Conservation (phyloP, 2,888 invertebrate species). For the Petrophora chlorosata region DNA sequence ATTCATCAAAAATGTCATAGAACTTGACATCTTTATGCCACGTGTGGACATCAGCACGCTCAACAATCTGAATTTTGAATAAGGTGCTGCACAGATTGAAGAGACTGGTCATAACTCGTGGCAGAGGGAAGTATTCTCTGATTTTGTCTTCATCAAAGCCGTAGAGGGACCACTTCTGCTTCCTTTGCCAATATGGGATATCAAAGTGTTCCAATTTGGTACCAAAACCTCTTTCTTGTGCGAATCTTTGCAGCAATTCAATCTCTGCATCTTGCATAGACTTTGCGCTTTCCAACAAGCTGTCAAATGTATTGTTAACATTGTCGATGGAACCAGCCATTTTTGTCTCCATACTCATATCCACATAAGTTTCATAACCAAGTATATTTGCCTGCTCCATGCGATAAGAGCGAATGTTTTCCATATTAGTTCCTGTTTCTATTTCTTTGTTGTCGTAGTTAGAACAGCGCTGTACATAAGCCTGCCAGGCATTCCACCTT, state of each 20-base stretch:
- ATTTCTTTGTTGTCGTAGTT: slow-evolving; percentile 84
- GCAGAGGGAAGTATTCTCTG: slow-evolving; percentile 92
- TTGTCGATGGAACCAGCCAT: slow-evolving; percentile 92
- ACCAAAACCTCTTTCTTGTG: slow-evolving; percentile 87
- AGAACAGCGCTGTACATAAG: slow-evolving; percentile 88
- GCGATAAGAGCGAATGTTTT: slow-evolving; percentile 89
- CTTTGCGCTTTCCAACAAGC: slow-evolving; percentile 86
- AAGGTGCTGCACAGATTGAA: slow-evolving; percentile 89
- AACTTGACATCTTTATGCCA: slow-evolving; percentile 95
- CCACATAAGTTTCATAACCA: slow-evolving; percentile 91
- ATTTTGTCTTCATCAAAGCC: slow-evolving; percentile 88
- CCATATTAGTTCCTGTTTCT: slow-evolving; percentile 89
- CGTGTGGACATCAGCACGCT: slow-evolving; percentile 85
- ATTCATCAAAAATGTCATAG: slow-evolving; percentile 90
- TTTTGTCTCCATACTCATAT: slow-evolving; percentile 97
- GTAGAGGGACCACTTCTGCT: slow-evolving; percentile 87
- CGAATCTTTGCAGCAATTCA: slow-evolving; percentile 88
- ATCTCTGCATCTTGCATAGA: slow-evolving; percentile 91
- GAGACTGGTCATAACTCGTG: slow-evolving; percentile 90
- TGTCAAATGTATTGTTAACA: slow-evolving; percentile 87
- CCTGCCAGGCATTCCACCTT: slow-evolving; percentile 94
- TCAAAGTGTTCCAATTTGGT: slow-evolving; percentile 91
- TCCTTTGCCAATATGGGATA: slow-evolving; percentile 93
- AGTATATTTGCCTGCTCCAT: slow-evolving; percentile 88
- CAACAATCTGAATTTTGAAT: slow-evolving; percentile 90